Percentiles rank a stretch among this genome's conserved stretches.
phyloP scores from a whole-genome alignment of 2,888 invertebrate species.

The Epicampocera succincta region DNA sequence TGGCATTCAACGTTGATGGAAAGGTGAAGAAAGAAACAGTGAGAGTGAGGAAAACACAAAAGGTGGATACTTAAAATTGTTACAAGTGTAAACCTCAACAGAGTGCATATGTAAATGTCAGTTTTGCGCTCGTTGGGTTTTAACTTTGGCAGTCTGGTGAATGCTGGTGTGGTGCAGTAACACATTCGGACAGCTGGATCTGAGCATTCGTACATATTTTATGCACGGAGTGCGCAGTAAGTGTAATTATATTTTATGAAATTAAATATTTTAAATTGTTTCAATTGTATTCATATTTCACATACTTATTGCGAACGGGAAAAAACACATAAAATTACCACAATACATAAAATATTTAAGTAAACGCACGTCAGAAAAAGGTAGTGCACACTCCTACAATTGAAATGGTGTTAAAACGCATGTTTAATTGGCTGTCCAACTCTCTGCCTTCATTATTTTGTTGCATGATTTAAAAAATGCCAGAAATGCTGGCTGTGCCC shows the following conservation, averaged over 20 bases:
- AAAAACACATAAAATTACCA: slow-evolving; percentile 53
- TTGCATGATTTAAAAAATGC: slow-evolving; percentile 38
- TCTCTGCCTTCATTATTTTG: slow-evolving; percentile 13
- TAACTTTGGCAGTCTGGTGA: slow-evolving; percentile 56
- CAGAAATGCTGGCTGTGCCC: slow-evolving; percentile 40
- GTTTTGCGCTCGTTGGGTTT: slow-evolving; percentile 66
- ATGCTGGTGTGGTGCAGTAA: slow-evolving; percentile 27
- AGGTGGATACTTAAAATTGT: slow-evolving; percentile 68
- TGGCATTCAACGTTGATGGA: slow-evolving; percentile 29
- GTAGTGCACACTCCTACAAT: background rate
- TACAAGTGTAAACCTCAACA: slow-evolving; percentile 70
- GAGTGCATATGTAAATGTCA: slow-evolving; percentile 70
- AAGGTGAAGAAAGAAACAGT: slow-evolving; percentile 12
- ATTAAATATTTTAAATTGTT: slow-evolving; percentile 70
- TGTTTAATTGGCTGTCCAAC: slow-evolving; percentile 28
- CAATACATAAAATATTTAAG: slow-evolving; percentile 16
- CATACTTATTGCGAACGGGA: background rate
- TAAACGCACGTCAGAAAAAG: slow-evolving; percentile 9
- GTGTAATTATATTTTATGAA: slow-evolving; percentile 67
- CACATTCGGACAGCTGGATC: background rate
- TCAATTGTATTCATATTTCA: slow-evolving; percentile 34
- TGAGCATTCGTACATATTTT: background rate
- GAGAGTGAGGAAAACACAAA: slow-evolving; percentile 39
- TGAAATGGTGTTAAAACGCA: slow-evolving; percentile 27
- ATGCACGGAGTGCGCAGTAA: slow-evolving; percentile 27